A percentile compares a stretch with the other conserved stretches of the same genome.
These are phyloP conservation scores for Sinocyclocheilus anophthalmus DNA, from an alignment of 2,113 vertebrate genomes.

Conservation along the genomic window DNA sequence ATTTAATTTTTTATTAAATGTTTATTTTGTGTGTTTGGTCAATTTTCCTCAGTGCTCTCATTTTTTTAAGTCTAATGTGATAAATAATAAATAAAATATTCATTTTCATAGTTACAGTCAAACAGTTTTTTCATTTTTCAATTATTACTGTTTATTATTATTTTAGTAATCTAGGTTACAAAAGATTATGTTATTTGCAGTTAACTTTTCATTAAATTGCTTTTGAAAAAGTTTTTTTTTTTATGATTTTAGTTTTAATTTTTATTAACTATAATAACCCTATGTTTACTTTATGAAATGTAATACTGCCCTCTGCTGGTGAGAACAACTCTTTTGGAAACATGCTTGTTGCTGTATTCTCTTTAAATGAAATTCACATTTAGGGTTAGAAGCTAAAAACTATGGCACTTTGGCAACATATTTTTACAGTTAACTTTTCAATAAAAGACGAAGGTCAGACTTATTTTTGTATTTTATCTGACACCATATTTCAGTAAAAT, in stretches of 20 bases:
- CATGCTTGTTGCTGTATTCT: neutral
- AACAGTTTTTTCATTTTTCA: too few relatives aligned
- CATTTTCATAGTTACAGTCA: too few relatives aligned
- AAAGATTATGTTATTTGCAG: too few relatives aligned
- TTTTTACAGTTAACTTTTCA: neutral
- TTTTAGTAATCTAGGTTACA: too few relatives aligned
- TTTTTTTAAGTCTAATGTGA: too few relatives aligned
- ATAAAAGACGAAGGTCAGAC: neutral
- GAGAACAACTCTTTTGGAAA: neutral
- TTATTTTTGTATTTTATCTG: neutral
- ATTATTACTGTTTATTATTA: too few relatives aligned
- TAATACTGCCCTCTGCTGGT: slow-evolving; percentile 18
- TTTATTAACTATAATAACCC: neutral
- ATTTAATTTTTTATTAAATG: too few relatives aligned
- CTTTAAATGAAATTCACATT: neutral
- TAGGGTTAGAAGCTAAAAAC: neutral
- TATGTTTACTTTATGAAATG: neutral
- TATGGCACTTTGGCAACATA: neutral
- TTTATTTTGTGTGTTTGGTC: too few relatives aligned
- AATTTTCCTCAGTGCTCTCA: too few relatives aligned
- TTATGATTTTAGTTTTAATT: neutral
- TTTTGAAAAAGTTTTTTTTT: too few relatives aligned
- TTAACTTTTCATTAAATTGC: too few relatives aligned
- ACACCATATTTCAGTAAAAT: neutral
- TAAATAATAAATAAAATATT: too few relatives aligned